Evolutionary conservation across 2,888 invertebrate genomes (phyloP).

Genomic region (Cryptus armator): DNA sequence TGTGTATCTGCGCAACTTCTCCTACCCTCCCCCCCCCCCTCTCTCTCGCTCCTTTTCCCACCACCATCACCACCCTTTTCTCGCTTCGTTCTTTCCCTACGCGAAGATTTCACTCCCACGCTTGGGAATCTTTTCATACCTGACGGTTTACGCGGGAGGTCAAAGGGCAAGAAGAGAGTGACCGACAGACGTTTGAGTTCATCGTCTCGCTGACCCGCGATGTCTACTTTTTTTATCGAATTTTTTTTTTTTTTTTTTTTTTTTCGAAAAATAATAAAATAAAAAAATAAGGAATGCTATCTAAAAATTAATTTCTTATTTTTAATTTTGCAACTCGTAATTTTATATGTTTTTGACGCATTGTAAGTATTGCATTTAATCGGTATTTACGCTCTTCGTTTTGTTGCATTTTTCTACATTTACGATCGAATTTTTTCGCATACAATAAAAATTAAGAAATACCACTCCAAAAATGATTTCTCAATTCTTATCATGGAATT

Average conservation of each 20-base stretch:
- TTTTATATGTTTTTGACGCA: too few species aligned
- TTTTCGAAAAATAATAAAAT: neutral
- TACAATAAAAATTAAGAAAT: neutral
- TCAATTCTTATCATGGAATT: too few species aligned
- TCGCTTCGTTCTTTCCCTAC: conserved; percentile 3
- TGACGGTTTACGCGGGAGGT: conserved; percentile 15
- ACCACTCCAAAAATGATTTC: too few species aligned
- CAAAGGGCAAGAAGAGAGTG: conserved; percentile 34
- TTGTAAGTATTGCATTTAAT: too few species aligned
- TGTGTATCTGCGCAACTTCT: conserved; percentile 23
- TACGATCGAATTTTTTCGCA: neutral
- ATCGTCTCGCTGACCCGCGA: neutral
- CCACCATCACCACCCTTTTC: conserved; percentile 18
- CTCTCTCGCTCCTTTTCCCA: conserved; percentile 1
- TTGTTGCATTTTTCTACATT: neutral
- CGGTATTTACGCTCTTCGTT: neutral
- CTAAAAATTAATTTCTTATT: too few species aligned
- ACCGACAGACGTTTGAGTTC: neutral
- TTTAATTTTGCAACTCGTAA: too few species aligned
- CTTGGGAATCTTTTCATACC: conserved; percentile 28
- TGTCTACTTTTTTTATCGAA: neutral
- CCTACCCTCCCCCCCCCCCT: neutral
- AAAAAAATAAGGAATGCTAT: neutral
- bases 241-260: neutral
- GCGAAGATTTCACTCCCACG: conserved; percentile 45